Evolutionary conservation across 2,113 vertebrate genomes (phyloP).

Genomic region (Aegithalos caudatus): DNA sequence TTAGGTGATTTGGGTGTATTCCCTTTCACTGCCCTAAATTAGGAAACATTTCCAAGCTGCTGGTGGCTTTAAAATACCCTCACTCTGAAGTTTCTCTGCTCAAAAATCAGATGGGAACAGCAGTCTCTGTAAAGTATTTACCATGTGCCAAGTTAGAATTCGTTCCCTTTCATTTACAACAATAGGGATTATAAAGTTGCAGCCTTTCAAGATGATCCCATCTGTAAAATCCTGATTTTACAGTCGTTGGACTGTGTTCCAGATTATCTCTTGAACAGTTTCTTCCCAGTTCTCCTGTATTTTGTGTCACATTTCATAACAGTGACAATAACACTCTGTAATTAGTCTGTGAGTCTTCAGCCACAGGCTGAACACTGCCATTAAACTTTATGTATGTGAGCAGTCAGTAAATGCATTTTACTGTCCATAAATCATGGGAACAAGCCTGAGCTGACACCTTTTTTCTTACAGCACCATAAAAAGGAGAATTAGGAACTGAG

Average conservation of each 20-base stretch:
- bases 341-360: not conserved
- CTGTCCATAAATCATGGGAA: not conserved
- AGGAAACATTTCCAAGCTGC: not conserved
- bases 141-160: not conserved
- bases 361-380: not conserved
- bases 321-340: not conserved
- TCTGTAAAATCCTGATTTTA: not conserved
- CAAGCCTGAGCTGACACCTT: not conserved
- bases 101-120: not conserved
- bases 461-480: not conserved
- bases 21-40: not conserved
- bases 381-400: not conserved
- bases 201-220: not conserved
- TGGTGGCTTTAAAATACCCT: not conserved
- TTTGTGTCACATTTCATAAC: not conserved
- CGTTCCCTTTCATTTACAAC: not conserved
- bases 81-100: not conserved
- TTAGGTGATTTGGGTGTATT: not conserved
- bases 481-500: not conserved
- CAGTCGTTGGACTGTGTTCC: not conserved
- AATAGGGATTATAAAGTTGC: not conserved
- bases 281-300: not conserved
- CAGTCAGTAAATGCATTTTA: not conserved
- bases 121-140: not conserved
- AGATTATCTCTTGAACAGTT: not conserved